Evolutionary conservation across 53 echinoderm and acorn worm species (phyloP), one percentile per base, ranked within the genome.

Genomic region (Pentamera pediparva): DNA sequence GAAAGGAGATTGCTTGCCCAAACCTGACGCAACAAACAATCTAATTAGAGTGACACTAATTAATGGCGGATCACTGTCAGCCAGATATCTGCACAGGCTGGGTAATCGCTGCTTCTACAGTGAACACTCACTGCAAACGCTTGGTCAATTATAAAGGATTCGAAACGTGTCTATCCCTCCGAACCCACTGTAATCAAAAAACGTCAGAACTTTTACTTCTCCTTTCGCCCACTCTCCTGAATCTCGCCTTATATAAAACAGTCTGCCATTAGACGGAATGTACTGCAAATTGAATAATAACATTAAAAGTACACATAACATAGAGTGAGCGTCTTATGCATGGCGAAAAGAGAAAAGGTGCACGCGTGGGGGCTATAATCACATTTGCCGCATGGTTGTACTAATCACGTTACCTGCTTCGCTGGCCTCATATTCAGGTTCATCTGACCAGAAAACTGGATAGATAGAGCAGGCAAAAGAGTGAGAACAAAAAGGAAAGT

Each of bases 301-400:
- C 73, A 72, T 72, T 72, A 72, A 72, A 72, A 72, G 73, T 72
- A 72, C 73, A 72, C 73, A 72, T 72, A 72, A 72, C 73, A 72
- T 72, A 54, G 33, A 72, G 52, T 72, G 73, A 53, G 52, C 33
- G 34, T n/a, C 73, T 53, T 51, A 54, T 51, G 33, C 35, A n/a
- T n/a, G n/a, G n/a, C n/a, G n/a, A n/a, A n/a, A n/a, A n/a, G n/a
- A n/a, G n/a, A n/a, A 72, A 72, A 69, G 37, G 37, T 52, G 73
- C 54, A 37, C 73, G 55, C 34, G 55, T 54, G 73, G 24, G 53
- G 73, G 73, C 54, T 51, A 72, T 72, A 72, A 72, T 72, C 73
- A 72, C 73, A 54, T 72, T 72, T 72, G 73, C 73, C 73, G 73
- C 73, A 53, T 72, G 73, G 73, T 35, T 51, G 73, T 72, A 32